Percentiles rank a stretch among this genome's conserved stretches.
These are phyloP conservation scores for Lissonota sp. DNA, from an alignment of 2,888 invertebrate genomes.

Conservation along the genomic window DNA sequence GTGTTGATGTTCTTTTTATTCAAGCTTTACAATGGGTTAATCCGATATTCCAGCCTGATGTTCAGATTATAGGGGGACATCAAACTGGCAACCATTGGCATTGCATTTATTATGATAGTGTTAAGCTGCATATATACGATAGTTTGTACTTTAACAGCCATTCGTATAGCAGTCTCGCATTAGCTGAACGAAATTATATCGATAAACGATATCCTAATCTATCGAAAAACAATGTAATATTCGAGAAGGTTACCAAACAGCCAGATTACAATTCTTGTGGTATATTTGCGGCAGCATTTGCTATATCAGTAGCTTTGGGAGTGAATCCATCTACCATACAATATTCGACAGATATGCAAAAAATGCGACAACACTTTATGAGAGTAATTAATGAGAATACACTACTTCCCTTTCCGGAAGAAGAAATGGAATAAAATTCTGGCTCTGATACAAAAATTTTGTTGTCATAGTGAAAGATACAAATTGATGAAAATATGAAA, in stretches of 20 bases:
- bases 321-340: slow-evolving; percentile 20
- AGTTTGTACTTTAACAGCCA: too few species aligned
- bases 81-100: slow-evolving; percentile 22
- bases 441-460: too few species aligned
- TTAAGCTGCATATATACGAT: too few species aligned
- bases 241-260: slow-evolving; percentile 29
- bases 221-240: slow-evolving; percentile 11
- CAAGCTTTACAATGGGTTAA: slow-evolving; percentile 28
- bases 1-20: slow-evolving; percentile 19
- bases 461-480: too few species aligned
- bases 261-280: slow-evolving; percentile 35
- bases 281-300: slow-evolving; percentile 27
- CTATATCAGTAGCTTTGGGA: slow-evolving; percentile 19
- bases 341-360: slow-evolving; percentile 13
- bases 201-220: slow-evolving; percentile 22
- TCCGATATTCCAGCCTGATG: slow-evolving; percentile 6
- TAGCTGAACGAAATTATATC: too few species aligned
- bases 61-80: slow-evolving; percentile 27
- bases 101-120: slow-evolving; percentile 26
- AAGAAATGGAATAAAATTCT: neutral
- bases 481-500: too few species aligned
- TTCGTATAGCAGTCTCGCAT: too few species aligned
- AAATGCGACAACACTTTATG: slow-evolving; percentile 24
- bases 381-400: slow-evolving; percentile 14
- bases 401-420: slow-evolving; percentile 16